Conservation (phyloP, 2,797 vertebrate species). For the Intellagama lesueurii region DNA sequence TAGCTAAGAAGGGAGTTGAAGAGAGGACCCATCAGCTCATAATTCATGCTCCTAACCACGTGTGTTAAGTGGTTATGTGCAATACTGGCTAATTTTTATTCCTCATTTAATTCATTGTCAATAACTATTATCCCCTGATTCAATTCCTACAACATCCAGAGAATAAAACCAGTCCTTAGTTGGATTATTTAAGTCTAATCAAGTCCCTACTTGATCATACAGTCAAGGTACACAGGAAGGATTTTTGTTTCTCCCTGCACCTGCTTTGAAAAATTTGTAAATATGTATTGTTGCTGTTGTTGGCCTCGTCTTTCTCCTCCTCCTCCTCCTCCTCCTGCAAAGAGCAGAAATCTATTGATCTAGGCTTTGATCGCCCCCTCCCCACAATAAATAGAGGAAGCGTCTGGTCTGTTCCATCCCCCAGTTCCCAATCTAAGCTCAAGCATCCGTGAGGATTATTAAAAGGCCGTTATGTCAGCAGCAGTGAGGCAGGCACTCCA, state of each 20-base stretch:
- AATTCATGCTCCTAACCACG: not conserved
- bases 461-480: conserved; percentile 31
- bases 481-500: conserved; percentile 2
- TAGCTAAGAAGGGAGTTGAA: not conserved
- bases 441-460: conserved; percentile 32
- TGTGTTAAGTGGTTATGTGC: not conserved
- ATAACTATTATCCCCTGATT: not conserved
- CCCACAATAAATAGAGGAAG: conserved; percentile 12
- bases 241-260: not conserved
- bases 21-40: not conserved
- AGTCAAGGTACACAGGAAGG: not conserved
- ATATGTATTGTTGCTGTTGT: not conserved
- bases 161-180: not conserved
- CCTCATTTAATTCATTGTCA: not conserved
- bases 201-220: not conserved
- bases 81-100: not conserved
- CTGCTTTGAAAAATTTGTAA: not conserved
- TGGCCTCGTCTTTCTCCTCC: no score
- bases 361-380: not conserved
- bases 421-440: conserved; percentile 11
- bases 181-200: not conserved
- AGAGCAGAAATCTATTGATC: conserved; percentile 2
- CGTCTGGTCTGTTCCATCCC: not conserved
- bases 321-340: not conserved
- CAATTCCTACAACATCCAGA: not conserved